Base-by-base conservation (phyloP, 1,140 invertebrate genomes). In the Varroa destructor region DNA sequence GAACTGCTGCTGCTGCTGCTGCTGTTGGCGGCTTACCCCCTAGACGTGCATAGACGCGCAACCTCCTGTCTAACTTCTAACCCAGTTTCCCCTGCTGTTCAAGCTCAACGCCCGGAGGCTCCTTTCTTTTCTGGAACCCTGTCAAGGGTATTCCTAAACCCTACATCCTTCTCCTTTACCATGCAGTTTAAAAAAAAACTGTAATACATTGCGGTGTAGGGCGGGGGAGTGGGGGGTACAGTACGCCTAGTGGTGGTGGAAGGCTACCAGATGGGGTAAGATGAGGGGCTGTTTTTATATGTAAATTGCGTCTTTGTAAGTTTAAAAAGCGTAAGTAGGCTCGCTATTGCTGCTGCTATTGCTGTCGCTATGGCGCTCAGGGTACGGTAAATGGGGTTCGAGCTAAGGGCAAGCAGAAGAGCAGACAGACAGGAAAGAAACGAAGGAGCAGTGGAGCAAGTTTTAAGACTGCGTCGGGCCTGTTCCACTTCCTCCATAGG, bases 241-340 rank as follows among this genome's bases (percentile, higher is more conserved):
- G 55, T 56, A 10, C 10, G 55, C n/a, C 55, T 10, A n/a, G 10
- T n/a, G 55, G 55, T 10, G 25, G 14, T 14, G 36, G 57, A 42
- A 58, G 12, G 61, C 61, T 8, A 43, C 61, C 61, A 67, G 42
- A 6, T 37, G 57, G 61, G 61, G 61, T 37, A 46, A 67, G 61
- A 37, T 46, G 14, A 46, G 61, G 61, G 61, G 46, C 46, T 8
- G 61, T 67, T 40, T 67, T 67, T 67, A 43, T 67, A 67, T 67
- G 61, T 67, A 67, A 67, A 67, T 67, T 67, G 61, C 40, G 61
- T 67, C 61, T 67, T 67, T 67, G 61, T 67, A 37, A 67, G 61
- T 67, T 67, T 67, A 67, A 67, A 67, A 67, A 46, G 61, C 40
- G 40, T 25, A 37, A 46, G 61, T 67, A 67, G 40, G 61, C 61